Base-by-base conservation (phyloP, 2,797 vertebrate genomes). In the Sciaenops ocellatus region DNA sequence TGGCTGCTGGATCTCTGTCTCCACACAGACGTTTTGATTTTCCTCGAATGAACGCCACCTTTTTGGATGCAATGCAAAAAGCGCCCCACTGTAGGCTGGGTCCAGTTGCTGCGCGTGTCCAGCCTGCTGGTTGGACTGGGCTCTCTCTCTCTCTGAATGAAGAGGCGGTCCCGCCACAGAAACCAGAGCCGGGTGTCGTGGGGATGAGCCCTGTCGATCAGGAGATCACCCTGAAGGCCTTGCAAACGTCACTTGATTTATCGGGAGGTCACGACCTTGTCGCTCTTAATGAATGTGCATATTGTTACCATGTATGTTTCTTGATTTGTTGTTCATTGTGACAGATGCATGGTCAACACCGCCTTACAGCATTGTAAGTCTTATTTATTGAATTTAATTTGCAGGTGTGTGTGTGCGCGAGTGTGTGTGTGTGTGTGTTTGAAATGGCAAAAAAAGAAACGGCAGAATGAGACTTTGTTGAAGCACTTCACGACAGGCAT, bases 311-410 rank as follows among this genome's bases (percentile, higher is more conserved):
- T 95, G 93, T 96, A 87, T 89, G 86, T 88, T 85, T 79, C 64
- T 87, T 62, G 68, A 94, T 92, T 83, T 94, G 92, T 90, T 92
- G 85, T 92, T 95, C 94, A 94, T 96, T 93, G 96, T 95, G 95
- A 96, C 54, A 93, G 96, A 95, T 95, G 95, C 96, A 95, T 96
- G 96, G 96, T 96, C 90, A 96, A 92, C 96, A 96, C 96, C 96
- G 97, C 97, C 98, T 98, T 98, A 98, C 94, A 95, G 95, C 92
- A 83, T 96, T 96, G 96, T 96, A 68, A 56, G 89, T 92, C 78
- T 96, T 98, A 98, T 98, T 98, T 98, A 98, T 98, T 98, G 93
- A 93, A 87, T 94, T 91, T 78, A 81, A 88, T 91, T 91, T 96
- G 95, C 93, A 90, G 92, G 78, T 95, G 94, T 93, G 89, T 94